Base-by-base conservation (phyloP, 2,113 vertebrate species). In the Hippopotamus amphibius region DNA sequence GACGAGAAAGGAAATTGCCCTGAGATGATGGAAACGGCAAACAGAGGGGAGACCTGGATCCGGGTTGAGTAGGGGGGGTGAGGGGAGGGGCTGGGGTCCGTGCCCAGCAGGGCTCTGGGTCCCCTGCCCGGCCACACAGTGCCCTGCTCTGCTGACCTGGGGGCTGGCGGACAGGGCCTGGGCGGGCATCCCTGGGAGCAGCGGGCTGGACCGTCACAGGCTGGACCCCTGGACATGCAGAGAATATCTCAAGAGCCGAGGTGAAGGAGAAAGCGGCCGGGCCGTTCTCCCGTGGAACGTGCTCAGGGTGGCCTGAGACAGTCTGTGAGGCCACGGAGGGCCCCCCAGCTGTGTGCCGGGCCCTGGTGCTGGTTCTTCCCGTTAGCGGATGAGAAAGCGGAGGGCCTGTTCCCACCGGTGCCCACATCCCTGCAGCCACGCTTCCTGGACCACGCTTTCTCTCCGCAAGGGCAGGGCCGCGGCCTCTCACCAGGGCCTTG, bases 1-100 rank as follows among this genome's bases (percentile, higher is more conserved):
- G 82, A 1, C 46, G 0, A 21, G 95, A 98, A 85, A 98, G 98
- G 98, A 97, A 98, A 98, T 97, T 96, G 97, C 95, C 81, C 19
- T 14, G 24, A 48, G 96, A 96, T 69, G 72, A 76, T 21, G 92
- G 97, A 87, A 61, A 84, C 0, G 43, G 88, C 48, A 43, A 90
- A 85, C 85, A 50, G 65, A 28, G 13, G 93, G n/a, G 50, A 26
- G 87, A 57, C 86, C 85, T 72, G 37, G 43, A 5, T 0, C 96
- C 95, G 96, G 92, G 96, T n/a, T 48, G 95, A 97, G 93, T 1
- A 72, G 6, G 57, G 50, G 33, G 15, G 9, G 8, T 2, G 2
- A 19, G 24, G 71, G 61, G 41, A 5, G 14, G 21, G 14, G 37
- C 41, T 9, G 41, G 65, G 48, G 48, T 15, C 41, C 1, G 0